Conservation (phyloP, 2,113 vertebrate genomes). For the Scytalopus superciliaris region DNA sequence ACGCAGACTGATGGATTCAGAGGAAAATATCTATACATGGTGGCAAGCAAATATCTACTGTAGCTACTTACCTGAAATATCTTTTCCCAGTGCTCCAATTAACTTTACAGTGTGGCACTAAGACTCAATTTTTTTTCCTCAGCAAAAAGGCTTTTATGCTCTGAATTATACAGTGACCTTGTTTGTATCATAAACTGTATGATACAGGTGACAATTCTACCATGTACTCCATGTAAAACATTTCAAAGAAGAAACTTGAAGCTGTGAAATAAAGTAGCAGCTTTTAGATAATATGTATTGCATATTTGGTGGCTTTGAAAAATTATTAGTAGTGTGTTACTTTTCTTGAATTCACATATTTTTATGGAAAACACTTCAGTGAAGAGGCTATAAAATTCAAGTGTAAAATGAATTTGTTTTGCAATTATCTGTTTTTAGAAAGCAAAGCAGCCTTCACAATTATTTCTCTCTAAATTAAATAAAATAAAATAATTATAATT, state of each 20-base stretch:
- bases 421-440: constrained; percentile 13
- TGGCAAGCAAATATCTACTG: neutral
- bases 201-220: neutral
- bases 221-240: neutral
- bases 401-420: constrained; percentile 23
- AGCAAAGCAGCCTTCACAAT: neutral
- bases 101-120: neutral
- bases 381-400: neutral
- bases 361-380: neutral
- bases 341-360: neutral
- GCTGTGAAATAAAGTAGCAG: neutral
- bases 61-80: constrained; percentile 11
- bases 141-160: neutral
- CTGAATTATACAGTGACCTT: constrained; percentile 10
- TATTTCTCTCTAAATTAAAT: neutral
- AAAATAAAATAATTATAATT: too few species aligned
- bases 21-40: neutral
- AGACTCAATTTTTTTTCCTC: neutral
- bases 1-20: neutral
- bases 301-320: neutral
- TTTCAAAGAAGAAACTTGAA: neutral
- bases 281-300: neutral
- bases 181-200: constrained; percentile 9
- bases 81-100: constrained; percentile 46
- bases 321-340: neutral